Evolutionary conservation across 2,888 invertebrate species (phyloP).

Genomic region (Drosophila antonietae): DNA sequence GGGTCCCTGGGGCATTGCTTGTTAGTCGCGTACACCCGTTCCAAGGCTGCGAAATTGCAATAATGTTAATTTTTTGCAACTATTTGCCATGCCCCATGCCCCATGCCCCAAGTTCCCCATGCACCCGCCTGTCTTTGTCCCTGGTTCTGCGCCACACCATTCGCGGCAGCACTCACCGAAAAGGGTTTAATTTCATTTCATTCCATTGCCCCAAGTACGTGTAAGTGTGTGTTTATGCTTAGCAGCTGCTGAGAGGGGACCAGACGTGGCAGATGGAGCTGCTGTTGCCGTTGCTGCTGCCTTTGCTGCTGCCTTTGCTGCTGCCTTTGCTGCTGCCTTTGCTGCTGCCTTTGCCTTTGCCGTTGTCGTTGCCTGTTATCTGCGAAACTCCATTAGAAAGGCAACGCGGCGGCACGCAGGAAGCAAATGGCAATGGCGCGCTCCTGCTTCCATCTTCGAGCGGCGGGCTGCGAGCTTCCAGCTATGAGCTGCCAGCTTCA

Average conservation of each 20-base stretch:
- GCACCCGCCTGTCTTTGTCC: background rate
- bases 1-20: conserved; percentile 55
- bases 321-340: conserved; percentile 12
- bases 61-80: conserved; percentile 75
- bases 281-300: conserved; percentile 17
- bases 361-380: conserved; percentile 65
- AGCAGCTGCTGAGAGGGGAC: conserved; percentile 44
- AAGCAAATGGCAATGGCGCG: conserved; percentile 75
- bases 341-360: conserved; percentile 21
- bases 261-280: conserved; percentile 26
- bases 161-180: conserved; percentile 58
- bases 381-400: conserved; percentile 79
- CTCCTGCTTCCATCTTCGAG: conserved; percentile 37
- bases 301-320: conserved; percentile 24
- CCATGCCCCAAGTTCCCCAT: background rate
- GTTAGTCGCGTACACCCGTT: conserved; percentile 44
- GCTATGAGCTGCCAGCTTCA: conserved; percentile 8
- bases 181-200: conserved; percentile 81
- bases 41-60: conserved; percentile 63
- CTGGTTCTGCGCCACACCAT: conserved; percentile 6
- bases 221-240: conserved; percentile 77
- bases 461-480: conserved; percentile 14
- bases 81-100: conserved; percentile 53
- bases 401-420: conserved; percentile 70
- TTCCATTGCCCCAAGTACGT: conserved; percentile 69